phyloP scores from a whole-genome alignment of 2,113 vertebrate genomes.

The Theristicus caerulescens region DNA sequence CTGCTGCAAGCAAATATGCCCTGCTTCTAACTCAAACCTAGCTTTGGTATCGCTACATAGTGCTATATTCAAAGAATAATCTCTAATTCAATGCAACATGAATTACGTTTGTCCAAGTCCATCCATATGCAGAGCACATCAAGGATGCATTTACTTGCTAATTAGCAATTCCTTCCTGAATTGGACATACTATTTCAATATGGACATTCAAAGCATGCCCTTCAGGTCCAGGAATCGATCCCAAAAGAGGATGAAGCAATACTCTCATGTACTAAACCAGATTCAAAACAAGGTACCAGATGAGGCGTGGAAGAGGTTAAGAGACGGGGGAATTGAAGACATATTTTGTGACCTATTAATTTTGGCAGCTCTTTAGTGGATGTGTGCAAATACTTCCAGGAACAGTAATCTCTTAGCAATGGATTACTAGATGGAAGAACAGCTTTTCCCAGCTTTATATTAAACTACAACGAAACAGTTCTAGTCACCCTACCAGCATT shows the following conservation, averaged over 20 bases:
- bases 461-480: background rate
- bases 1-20: background rate
- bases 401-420: background rate
- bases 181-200: background rate
- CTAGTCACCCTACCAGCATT: background rate
- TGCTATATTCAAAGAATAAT: background rate
- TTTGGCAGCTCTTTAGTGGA: background rate
- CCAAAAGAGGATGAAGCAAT: background rate
- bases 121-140: background rate
- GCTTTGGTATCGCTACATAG: background rate
- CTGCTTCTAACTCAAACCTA: background rate
- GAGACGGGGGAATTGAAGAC: background rate
- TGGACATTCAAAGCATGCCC: background rate
- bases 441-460: background rate
- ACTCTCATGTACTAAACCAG: background rate
- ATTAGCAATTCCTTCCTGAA: background rate
- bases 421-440: background rate
- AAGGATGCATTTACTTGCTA: background rate
- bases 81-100: background rate
- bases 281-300: background rate
- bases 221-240: background rate
- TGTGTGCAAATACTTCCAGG: background rate
- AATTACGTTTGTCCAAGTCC: background rate
- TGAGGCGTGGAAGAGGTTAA: background rate
- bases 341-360: background rate